A percentile compares a stretch with the other conserved stretches of the same genome.
These are phyloP conservation scores for Metacarcinus magister DNA, from an alignment of 2,888 invertebrate genomes.

Conservation along the genomic window DNA sequence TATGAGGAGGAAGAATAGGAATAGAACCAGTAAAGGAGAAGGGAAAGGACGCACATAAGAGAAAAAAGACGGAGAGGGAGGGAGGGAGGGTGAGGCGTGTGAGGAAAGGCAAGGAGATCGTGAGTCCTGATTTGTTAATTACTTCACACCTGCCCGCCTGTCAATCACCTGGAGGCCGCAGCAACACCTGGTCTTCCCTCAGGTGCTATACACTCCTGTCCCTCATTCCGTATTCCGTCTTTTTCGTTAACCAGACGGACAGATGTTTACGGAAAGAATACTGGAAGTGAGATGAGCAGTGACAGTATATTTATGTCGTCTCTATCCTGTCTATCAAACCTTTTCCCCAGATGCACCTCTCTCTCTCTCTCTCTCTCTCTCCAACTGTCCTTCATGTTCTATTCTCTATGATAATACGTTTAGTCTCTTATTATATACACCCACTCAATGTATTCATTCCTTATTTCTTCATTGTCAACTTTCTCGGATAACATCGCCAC, in stretches of 20 bases:
- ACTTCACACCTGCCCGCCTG: not conserved
- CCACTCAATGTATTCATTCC: not conserved
- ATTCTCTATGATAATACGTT: too few species aligned
- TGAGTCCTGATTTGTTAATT: not conserved
- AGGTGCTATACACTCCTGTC: not conserved
- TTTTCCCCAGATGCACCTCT: not conserved
- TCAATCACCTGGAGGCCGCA: not conserved
- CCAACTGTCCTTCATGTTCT: too few species aligned
- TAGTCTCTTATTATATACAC: too few species aligned
- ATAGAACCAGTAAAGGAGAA: not conserved
- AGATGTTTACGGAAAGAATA: slow-evolving; percentile 1
- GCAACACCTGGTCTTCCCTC: not conserved
- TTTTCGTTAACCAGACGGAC: not conserved
- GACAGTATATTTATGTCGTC: slow-evolving; percentile 6
- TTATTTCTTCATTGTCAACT: not conserved
- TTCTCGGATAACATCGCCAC: not conserved
- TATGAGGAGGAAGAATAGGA: not conserved
- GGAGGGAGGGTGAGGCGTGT: too few species aligned
- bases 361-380: slow-evolving; percentile 32
- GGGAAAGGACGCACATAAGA: not conserved
- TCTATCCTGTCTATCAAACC: not conserved
- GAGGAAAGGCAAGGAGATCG: not conserved
- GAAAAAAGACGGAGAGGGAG: not conserved
- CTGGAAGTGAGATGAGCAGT: not conserved
- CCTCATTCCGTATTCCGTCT: not conserved